Evolutionary conservation across 1,140 invertebrate species (phyloP), one percentile per base, ranked within the genome.

Genomic region (Alviniconcha marisindica): DNA sequence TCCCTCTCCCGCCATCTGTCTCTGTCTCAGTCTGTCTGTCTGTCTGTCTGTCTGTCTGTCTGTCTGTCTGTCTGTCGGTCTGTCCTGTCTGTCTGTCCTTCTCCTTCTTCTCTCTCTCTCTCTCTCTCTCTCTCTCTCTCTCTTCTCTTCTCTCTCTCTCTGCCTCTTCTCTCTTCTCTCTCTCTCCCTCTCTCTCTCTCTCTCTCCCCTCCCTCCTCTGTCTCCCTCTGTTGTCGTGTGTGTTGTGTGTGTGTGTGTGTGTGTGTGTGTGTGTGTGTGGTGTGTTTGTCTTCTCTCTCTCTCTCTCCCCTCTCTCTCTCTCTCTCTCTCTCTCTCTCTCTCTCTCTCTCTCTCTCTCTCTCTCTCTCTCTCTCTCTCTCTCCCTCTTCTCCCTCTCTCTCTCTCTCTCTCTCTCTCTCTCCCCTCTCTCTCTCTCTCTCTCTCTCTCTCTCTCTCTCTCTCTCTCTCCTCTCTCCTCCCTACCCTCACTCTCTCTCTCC

Each of bases 71-170:
- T n/a, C 15, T n/a, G n/a, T n/a, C n/a, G n/a, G n/a, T n/a, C n/a
- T n/a, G n/a, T n/a, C n/a, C n/a, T n/a, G n/a, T n/a, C n/a, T n/a
- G n/a, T n/a, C n/a, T n/a, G n/a, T n/a, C n/a, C n/a, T n/a, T n/a
- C n/a, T n/a, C n/a, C n/a, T 60, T 2, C 24, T n/a, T n/a, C 56
- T n/a, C 56, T 60, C 56, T 60, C 56, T 60, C 56, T 60, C 56
- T 60, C 56, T 60, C 56, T 60, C 56, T 60, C 56, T 60, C 56
- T 60, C 56, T 60, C 56, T 60, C 56, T 60, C 56, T 60, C 56
- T 60, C 56, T 60, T n/a, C 28, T n/a, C 28, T n/a, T 60, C 56
- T 60, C 56, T 60, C 56, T 60, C 56, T 60, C 56, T 60, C 56
- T 60, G 21, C 28, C 56, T 60, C 4, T 60, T 2, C 28, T n/a